Base-by-base conservation (phyloP, 2,797 vertebrate species). In the Mormyrus proboscirostris region DNA sequence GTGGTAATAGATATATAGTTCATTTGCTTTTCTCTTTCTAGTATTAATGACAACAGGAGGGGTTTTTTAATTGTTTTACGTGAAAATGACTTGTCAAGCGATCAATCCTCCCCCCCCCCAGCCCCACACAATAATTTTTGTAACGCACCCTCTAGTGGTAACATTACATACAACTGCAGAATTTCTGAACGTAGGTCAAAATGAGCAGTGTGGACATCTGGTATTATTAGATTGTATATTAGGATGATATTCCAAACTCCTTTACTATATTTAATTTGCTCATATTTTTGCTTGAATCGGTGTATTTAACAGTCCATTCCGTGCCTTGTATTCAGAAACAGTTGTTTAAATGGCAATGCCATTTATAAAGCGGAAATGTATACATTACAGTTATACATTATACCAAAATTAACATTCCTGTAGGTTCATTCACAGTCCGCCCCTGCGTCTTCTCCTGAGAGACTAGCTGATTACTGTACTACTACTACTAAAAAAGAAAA, bases 91-190 rank as follows among this genome's bases (percentile, higher is more conserved):
- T 44, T 41, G 19, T 82, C 8, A n/a, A 82, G 1, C 38, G 76
- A 82, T 82, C 76, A 73, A 73, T 16, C 4, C 69, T 38, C 65
- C 65, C 65, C 16, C 16, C 69, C 69, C 65, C 69, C 69, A 33
- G 3, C 10, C 65, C 25, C 22, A 25, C n/a, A 50, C 41, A 44
- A 59, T 47, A 44, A n/a, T 22, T 33, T 83, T 62, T 22, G 44
- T 76, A 25, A 38, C 53, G 89, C 49, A 33, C 47, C 89, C 84
- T 89, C 89, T 89, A 76, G 89, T 87, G 89, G 84, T 62, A 25
- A 19, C 22, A 76, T 87, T 22, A 7, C 38, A 79, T 57, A 47
- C 10, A 55, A 33, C 29, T 19, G 50, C 8, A 85, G 10, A 33
- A 33, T 53, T 53, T 47, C 50, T 33, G 41, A 22, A 44, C 19